These are phyloP conservation scores for Zaprionus nigranus DNA, from an alignment of 1,140 invertebrate genomes.

Conservation along the genomic window DNA sequence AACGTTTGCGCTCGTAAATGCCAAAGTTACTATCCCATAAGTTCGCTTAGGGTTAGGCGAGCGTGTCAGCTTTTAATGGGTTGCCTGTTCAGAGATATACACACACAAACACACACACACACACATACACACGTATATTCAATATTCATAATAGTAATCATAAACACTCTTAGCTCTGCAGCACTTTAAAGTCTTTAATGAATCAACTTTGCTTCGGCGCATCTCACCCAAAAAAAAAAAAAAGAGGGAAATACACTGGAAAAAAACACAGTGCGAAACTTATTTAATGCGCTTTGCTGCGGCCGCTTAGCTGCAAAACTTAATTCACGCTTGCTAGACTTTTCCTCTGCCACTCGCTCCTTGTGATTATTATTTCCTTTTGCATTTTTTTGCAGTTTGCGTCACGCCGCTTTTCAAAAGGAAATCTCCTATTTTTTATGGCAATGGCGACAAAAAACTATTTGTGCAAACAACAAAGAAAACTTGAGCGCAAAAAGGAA, in stretches of 20 bases:
- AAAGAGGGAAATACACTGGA: background rate
- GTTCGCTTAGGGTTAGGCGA: slow-evolving; percentile 56
- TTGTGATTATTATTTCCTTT: slow-evolving; percentile 36
- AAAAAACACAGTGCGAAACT: slow-evolving; percentile 39
- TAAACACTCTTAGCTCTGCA: slow-evolving; percentile 18
- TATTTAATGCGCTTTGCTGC: slow-evolving; percentile 78
- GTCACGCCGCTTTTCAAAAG: slow-evolving; percentile 67
- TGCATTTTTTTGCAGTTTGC: slow-evolving; percentile 17
- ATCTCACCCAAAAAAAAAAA: slow-evolving; percentile 24
- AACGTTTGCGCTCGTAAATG: slow-evolving; percentile 75
- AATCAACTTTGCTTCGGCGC: slow-evolving; percentile 48
- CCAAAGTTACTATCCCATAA: slow-evolving; percentile 71
- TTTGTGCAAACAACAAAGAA: slow-evolving; percentile 83
- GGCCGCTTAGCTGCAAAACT: slow-evolving; percentile 75
- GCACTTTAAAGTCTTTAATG: slow-evolving; percentile 74
- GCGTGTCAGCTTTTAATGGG: slow-evolving; percentile 70
- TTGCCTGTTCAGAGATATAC: slow-evolving; percentile 33
- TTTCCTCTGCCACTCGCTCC: slow-evolving; percentile 17
- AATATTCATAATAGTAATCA: slow-evolving; percentile 69
- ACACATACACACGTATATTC: slow-evolving; percentile 44
- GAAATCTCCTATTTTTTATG: slow-evolving; percentile 72
- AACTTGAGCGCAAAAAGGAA: slow-evolving; percentile 76
- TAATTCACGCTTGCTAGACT: slow-evolving; percentile 59
- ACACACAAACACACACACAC: background rate
- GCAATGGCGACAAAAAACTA: slow-evolving; percentile 73